Evolutionary conservation across 2,797 vertebrate genomes (phyloP), one percentile per base, ranked within the genome.

Genomic region (Siniperca undulata): DNA sequence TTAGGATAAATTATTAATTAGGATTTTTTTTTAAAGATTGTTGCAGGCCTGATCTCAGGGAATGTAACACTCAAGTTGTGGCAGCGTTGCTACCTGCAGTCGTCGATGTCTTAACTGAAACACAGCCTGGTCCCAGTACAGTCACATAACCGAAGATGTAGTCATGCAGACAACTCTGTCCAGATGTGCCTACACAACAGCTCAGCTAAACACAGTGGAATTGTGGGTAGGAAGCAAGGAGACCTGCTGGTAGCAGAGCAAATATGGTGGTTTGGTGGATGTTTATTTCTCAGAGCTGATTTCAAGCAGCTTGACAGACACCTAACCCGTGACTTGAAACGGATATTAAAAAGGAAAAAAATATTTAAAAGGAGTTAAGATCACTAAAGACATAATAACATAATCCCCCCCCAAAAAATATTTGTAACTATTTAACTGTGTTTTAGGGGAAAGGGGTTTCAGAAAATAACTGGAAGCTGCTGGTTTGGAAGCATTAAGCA

Each of bases 401-500:
- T 58, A 61, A 64, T 0, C 19, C 44, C 9, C 13, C n/a, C 17
- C 16, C 27, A 17, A 2, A 20, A 34, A 56, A 56, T 7, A 78
- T 70, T 24, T 65, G 52, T 19, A 16, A 65, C 50, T 60, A 52
- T 52, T 61, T 24, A 59, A 80, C 46, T 66, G 27, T n/a, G 19
- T 82, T 81, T 77, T 6, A 66, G 36, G 44, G 24, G 60, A 50
- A 70, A 56, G 5, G 22, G 13, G 30, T 53, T 66, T 86, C 24
- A 61, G 62, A 74, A 58, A 20, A 17, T 2, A 70, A 61, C 0
- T 70, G 64, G 78, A 69, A 80, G 70, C 60, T 52, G 58, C 17
- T 2, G n/a, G 19, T 70, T 72, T 69, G 79, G 62, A 87, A 86
- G 48, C 50, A 82, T 78, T 17, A 79, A 78, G 22, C 11, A 65